These are phyloP conservation scores for Spongilla lacustris DNA, from an alignment of 37 sponge, comb jelly and placozoan species.

Conservation along the genomic window DNA sequence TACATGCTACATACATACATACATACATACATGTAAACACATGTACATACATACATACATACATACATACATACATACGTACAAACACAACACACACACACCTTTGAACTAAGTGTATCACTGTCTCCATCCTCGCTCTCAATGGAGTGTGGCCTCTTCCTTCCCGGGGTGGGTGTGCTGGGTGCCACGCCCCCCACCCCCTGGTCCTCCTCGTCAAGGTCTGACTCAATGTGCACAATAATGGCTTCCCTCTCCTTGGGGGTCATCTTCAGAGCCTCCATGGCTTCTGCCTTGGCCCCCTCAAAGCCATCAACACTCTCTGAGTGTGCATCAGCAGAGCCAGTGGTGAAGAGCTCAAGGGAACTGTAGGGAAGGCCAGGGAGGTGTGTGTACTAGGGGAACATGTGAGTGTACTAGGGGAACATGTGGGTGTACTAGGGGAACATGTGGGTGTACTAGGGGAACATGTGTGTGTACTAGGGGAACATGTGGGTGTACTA, in stretches of 20 bases:
- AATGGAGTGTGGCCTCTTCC: conserved; percentile 25
- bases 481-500: no score
- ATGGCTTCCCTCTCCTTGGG: background rate
- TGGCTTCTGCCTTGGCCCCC: conserved; percentile 6
- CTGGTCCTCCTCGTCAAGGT: background rate
- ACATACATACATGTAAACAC: background rate
- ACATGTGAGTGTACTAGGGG: no score
- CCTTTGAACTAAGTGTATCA: conserved; percentile 7
- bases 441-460: no score
- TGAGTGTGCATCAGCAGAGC: conserved; percentile 3
- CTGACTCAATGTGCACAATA: conserved; percentile 21
- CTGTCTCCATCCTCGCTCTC: conserved; percentile 46
- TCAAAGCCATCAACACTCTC: conserved; percentile 11
- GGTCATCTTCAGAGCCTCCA: conserved; percentile 20
- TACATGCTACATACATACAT: no score
- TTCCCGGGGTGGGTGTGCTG: background rate
- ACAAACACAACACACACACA: background rate
- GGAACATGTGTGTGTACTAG: no score
- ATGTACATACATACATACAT: background rate
- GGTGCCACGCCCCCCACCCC: background rate
- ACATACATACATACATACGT: background rate
- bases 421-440: no score
- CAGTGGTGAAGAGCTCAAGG: background rate
- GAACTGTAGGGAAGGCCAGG: background rate
- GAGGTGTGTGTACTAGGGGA: background rate